Conservation (phyloP, 2,888 invertebrate genomes). For the Ectropis crepuscularia region DNA sequence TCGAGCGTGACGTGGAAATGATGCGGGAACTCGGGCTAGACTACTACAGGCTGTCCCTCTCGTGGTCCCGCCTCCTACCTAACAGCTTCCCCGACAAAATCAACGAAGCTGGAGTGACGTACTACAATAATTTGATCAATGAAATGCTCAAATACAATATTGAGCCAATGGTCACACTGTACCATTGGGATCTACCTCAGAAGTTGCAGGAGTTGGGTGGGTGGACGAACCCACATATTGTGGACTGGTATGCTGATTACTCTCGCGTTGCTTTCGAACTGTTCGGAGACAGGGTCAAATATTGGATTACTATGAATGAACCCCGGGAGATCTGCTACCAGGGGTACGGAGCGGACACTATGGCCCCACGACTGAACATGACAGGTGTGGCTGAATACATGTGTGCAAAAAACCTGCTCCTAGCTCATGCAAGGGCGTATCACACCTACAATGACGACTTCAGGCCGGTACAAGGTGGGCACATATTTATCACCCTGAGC, state of each 20-base stretch:
- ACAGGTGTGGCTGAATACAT: slow-evolving; percentile 69
- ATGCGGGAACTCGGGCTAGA: slow-evolving; percentile 73
- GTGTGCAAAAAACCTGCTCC: slow-evolving; percentile 69
- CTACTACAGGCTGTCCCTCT: slow-evolving; percentile 83
- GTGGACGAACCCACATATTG: slow-evolving; percentile 69
- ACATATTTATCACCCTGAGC: slow-evolving; percentile 52
- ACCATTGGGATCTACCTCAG: slow-evolving; percentile 81
- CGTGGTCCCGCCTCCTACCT: slow-evolving; percentile 87
- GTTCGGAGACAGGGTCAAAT: slow-evolving; percentile 75
- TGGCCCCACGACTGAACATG: slow-evolving; percentile 60
- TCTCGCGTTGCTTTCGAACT: slow-evolving; percentile 65
- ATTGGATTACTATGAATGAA: slow-evolving; percentile 85
- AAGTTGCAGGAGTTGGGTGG: slow-evolving; percentile 82
- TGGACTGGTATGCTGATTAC: slow-evolving; percentile 75
- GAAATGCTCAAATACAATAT: slow-evolving; percentile 84
- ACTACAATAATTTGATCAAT: slow-evolving; percentile 77
- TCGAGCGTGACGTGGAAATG: slow-evolving; percentile 80
- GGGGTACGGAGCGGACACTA: slow-evolving; percentile 67
- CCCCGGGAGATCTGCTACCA: slow-evolving; percentile 64
- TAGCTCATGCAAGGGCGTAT: slow-evolving; percentile 79
- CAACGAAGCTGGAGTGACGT: slow-evolving; percentile 73
- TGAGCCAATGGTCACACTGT: slow-evolving; percentile 83
- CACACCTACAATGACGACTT: slow-evolving; percentile 62
- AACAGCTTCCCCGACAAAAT: slow-evolving; percentile 78
- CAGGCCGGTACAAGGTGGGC: slow-evolving; percentile 48